Base-by-base conservation (phyloP, 2,113 vertebrate genomes). In the Oreotrochilus melanogaster region DNA sequence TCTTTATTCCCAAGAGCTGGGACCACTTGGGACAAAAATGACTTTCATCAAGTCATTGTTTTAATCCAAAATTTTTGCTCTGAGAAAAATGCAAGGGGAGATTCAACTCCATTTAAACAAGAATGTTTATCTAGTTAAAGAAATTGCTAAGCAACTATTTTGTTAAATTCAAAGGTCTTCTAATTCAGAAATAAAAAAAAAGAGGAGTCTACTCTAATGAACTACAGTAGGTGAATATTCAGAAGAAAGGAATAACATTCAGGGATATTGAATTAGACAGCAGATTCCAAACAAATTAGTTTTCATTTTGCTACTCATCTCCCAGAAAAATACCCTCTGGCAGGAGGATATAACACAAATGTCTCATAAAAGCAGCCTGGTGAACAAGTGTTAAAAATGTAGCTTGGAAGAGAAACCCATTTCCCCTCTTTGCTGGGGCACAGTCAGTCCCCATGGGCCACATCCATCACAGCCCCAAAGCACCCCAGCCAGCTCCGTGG, bases 81-180 rank as follows among this genome's bases (percentile, higher is more conserved):
- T 92, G 97, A 86, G 87, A 91, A 81, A 92, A 93, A 45, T 78
- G 66, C 78, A 91, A 80, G 31, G 67, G 60, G 70, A 96, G 75
- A 88, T 42, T 76, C 69, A 58, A 73, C 58, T 78, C n/a, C 9
- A 54, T 72, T 62, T 91, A 80, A 94, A 93, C 39, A 61, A 66
- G 67, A 92, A 71, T 62, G n/a, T n/a, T 67, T 72, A 94, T 51
- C 75, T 80, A 95, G 45, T 74, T 81, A 67, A 54, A 51, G 74
- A 74, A 92, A 98, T 69, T 96, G 95, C 97, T 97, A 96, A 96
- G 96, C 95, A 97, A 97, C 84, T 92, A 66, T 67, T 92, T 71
- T 86, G 82, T 91, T 87, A 83, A 93, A 93, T 96, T 94, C 89
- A 92, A 97, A 91, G 56, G 47, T 84, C 50, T 96, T 83, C 65